Conservation (phyloP, 2,797 vertebrate genomes). For the Girardinus metallicus region DNA sequence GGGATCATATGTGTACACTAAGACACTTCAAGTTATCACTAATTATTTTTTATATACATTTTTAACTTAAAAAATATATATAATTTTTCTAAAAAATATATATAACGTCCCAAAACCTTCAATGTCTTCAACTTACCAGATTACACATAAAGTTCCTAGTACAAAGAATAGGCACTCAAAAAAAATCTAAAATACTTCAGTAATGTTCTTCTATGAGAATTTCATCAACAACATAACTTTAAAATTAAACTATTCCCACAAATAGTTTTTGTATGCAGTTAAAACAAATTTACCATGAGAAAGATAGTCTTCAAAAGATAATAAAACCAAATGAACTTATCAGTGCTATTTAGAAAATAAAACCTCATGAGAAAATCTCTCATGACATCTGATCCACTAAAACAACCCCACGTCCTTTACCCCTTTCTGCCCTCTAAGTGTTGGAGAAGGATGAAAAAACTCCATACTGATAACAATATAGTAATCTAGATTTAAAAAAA, state of each 20-base stretch:
- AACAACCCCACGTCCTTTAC: neutral
- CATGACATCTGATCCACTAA: neutral
- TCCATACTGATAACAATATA: neutral
- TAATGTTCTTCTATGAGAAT: no score
- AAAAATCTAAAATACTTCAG: neutral
- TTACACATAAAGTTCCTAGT: neutral
- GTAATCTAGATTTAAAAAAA: neutral
- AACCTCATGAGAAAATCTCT: constrained; percentile 5
- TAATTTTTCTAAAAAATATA: no score
- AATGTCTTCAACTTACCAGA: neutral
- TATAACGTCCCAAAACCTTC: neutral
- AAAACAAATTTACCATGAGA: no score
- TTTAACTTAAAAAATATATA: no score
- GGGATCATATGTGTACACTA: neutral
- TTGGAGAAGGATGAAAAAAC: neutral
- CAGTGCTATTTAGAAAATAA: neutral
- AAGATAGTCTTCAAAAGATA: no score
- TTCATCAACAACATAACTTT: neutral
- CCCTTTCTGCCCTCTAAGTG: neutral
- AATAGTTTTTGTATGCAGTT: no score
- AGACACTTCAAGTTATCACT: neutral
- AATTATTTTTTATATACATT: neutral
- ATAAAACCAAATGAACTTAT: no score
- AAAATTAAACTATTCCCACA: no score
- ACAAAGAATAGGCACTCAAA: neutral